Evolutionary conservation across 2,888 invertebrate species (phyloP).

Genomic region (Agrochola macilenta): DNA sequence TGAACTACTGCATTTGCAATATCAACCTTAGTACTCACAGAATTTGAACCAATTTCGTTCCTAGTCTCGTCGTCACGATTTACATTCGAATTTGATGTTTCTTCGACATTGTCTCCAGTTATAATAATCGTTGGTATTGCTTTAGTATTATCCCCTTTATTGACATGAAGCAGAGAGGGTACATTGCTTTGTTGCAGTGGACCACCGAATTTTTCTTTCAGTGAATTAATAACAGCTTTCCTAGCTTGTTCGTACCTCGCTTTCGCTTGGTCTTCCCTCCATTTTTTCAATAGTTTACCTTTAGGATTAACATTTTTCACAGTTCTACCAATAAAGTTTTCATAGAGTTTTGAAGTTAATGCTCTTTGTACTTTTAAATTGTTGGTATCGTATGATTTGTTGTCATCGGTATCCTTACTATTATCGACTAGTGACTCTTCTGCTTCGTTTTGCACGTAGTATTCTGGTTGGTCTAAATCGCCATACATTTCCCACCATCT

Average conservation of each 20-base stretch:
- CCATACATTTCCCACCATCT: slow-evolving; percentile 83
- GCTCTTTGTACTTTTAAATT: slow-evolving; percentile 67
- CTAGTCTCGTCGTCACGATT: slow-evolving; percentile 71
- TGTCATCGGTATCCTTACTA: slow-evolving; percentile 50
- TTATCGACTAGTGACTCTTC: slow-evolving; percentile 50
- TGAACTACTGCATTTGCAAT: slow-evolving; percentile 70
- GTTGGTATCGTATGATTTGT: slow-evolving; percentile 74
- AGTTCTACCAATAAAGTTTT: slow-evolving; percentile 64
- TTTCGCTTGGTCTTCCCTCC: slow-evolving; percentile 83
- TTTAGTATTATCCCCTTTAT: slow-evolving; percentile 77
- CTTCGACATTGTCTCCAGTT: slow-evolving; percentile 85
- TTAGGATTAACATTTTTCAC: slow-evolving; percentile 73
- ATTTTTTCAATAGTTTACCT: slow-evolving; percentile 83
- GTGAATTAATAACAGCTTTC: slow-evolving; percentile 85
- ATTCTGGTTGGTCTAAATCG: slow-evolving; percentile 46
- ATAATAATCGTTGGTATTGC: slow-evolving; percentile 78
- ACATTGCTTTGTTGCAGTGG: slow-evolving; percentile 70
- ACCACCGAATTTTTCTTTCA: slow-evolving; percentile 83
- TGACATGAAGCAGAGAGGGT: slow-evolving; percentile 68
- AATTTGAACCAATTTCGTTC: slow-evolving; percentile 70
- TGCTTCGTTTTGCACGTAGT: slow-evolving; percentile 61
- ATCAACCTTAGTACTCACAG: slow-evolving; percentile 73
- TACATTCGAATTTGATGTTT: slow-evolving; percentile 87
- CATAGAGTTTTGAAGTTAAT: slow-evolving; percentile 68
- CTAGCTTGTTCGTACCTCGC: slow-evolving; percentile 82